These are phyloP conservation scores for Clarias gariepinus DNA, from an alignment of 2,113 vertebrate genomes.

Conservation along the genomic window DNA sequence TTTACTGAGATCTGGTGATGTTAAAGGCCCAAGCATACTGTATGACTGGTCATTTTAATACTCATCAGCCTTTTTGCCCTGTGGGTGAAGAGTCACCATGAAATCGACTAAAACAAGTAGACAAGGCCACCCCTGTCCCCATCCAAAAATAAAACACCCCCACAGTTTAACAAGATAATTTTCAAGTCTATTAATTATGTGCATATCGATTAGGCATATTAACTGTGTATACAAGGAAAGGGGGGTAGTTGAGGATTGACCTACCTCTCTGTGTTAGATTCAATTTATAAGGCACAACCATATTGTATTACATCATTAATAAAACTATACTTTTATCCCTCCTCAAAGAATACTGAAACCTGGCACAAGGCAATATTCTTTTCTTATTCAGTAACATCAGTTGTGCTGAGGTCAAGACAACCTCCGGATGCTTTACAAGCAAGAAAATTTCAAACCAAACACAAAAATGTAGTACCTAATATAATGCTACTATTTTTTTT, in stretches of 20 bases:
- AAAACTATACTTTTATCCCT: background rate
- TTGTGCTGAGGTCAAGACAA: background rate
- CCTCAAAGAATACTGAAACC: background rate
- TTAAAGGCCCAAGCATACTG: background rate
- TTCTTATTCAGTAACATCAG: background rate
- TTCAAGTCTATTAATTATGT: background rate
- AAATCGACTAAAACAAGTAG: background rate
- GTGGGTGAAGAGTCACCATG: background rate
- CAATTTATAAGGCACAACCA: background rate
- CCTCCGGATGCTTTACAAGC: background rate
- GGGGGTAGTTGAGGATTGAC: background rate
- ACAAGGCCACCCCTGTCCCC: too few species aligned
- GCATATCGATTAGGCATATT: background rate
- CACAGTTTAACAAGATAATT: background rate
- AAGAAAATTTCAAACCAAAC: background rate
- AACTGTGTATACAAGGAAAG: background rate
- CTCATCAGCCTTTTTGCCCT: background rate
- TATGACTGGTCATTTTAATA: background rate
- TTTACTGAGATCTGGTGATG: background rate
- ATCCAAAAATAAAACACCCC: background rate
- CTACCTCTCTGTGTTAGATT: background rate
- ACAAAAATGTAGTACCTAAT: background rate
- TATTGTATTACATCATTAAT: background rate
- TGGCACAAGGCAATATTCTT: background rate
- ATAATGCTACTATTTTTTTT: background rate